Conservation (phyloP, 2,113 vertebrate genomes). For the Cyprinodon brontotheroides region DNA sequence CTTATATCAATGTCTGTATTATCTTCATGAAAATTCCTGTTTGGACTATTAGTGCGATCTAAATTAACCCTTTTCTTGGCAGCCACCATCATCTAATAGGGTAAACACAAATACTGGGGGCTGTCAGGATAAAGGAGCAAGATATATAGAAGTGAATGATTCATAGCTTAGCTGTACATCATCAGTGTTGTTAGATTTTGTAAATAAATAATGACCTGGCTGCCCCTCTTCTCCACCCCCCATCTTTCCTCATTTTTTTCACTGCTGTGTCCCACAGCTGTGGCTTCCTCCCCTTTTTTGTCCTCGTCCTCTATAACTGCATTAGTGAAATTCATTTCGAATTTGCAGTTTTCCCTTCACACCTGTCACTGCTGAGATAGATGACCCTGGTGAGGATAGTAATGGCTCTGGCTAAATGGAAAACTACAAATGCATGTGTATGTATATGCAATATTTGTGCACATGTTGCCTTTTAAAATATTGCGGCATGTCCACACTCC, state of each 20-base stretch:
- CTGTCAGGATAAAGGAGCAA: background rate
- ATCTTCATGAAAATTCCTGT: background rate
- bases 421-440: conserved; percentile 15
- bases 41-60: background rate
- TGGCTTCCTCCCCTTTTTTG: conserved; percentile 39
- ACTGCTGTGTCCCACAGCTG: conserved; percentile 31
- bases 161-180: background rate
- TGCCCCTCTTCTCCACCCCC: conserved; percentile 22
- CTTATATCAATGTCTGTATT: too few species aligned
- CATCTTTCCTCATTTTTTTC: conserved; percentile 17
- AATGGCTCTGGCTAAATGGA: conserved; percentile 52
- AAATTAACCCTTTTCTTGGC: background rate
- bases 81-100: background rate
- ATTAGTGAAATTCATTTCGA: conserved; percentile 56
- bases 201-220: conserved; percentile 6
- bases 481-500: conserved; percentile 14
- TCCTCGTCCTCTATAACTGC: conserved; percentile 48
- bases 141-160: background rate
- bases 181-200: background rate
- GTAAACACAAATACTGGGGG: background rate
- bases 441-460: background rate
- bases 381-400: conserved; percentile 54
- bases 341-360: conserved; percentile 65
- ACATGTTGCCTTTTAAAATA: conserved; percentile 27
- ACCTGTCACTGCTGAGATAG: conserved; percentile 68